Conservation (phyloP, 2,888 invertebrate species). For the Amiota minor region DNA sequence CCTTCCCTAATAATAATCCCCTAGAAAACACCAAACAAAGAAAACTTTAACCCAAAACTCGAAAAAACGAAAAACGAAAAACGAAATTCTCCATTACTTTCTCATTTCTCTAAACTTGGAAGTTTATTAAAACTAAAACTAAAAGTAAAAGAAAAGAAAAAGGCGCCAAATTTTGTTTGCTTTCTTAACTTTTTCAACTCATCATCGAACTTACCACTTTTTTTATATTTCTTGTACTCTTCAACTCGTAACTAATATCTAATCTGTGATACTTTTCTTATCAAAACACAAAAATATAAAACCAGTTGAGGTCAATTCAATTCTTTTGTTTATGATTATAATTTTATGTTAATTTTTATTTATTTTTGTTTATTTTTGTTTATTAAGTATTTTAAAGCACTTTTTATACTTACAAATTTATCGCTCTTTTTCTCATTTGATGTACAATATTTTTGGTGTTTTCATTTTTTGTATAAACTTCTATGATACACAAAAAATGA, state of each 20-base stretch:
- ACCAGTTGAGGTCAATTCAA: neutral
- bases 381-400: neutral
- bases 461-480: slow-evolving; percentile 18
- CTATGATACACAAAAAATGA: slow-evolving; percentile 32
- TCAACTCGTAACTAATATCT: neutral
- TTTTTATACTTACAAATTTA: slow-evolving; percentile 10
- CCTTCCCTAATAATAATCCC: neutral
- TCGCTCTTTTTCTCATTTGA: slow-evolving; percentile 3
- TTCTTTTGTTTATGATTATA: neutral
- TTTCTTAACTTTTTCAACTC: neutral
- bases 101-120: slow-evolving; percentile 50
- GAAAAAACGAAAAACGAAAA: slow-evolving; percentile 36
- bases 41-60: slow-evolving; percentile 29
- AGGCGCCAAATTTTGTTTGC: neutral
- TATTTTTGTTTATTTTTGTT: neutral
- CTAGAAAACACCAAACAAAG: neutral
- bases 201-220: neutral
- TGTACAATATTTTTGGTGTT: neutral
- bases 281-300: neutral
- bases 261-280: neutral
- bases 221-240: neutral
- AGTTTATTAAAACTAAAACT: slow-evolving; percentile 52
- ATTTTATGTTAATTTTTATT: neutral
- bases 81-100: slow-evolving; percentile 22
- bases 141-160: neutral